Evolutionary conservation across 2,888 invertebrate genomes (phyloP), one percentile per base, ranked within the genome.

Genomic region (Dexiosoma caninum): DNA sequence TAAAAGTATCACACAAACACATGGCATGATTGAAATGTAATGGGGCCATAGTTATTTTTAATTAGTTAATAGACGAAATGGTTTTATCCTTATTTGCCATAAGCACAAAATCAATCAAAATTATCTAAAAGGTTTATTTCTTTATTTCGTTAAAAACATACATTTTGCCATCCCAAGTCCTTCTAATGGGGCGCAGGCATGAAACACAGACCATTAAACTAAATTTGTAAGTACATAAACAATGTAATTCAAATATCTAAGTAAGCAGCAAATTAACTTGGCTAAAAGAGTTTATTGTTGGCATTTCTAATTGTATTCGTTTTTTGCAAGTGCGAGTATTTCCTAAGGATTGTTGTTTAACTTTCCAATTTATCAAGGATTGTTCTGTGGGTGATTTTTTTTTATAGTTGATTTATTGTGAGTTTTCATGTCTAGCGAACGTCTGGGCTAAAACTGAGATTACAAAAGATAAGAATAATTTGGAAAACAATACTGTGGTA

Each of bases 391-490:
- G n/a, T n/a, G n/a, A n/a, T n/a, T n/a, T 49, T 1, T 53, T 9
- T 3, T 16, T 35, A 16, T 55, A n/a, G 10, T n/a, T 32, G 2
- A 51, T 49, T 71, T 59, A 59, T 76, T 76, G 60, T 44, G 35
- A 44, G 23, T 37, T 44, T 60, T 69, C 60, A 37, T 69, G 76
- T 76, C 76, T 76, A 37, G 32, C 27, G 60, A 46, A 12, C 23
- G 76, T 76, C 69, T 76, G 49, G 44, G 55, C 27, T 27, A 57
- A 74, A 75, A 70, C 64, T 59, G 16, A 64, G 51, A 59, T 70
- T 59, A 60, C 57, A 19, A 55, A 66, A 64, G 40, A 64, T 8
- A 55, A 37, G 32, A 57, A n/a, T n/a, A n/a, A 21, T 69, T 57
- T 35, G 7, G 37, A 57, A 57, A 67, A 74, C 62, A 74, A 78